Conservation (phyloP, 2,888 invertebrate species). For the Eristalinus aeneus region DNA sequence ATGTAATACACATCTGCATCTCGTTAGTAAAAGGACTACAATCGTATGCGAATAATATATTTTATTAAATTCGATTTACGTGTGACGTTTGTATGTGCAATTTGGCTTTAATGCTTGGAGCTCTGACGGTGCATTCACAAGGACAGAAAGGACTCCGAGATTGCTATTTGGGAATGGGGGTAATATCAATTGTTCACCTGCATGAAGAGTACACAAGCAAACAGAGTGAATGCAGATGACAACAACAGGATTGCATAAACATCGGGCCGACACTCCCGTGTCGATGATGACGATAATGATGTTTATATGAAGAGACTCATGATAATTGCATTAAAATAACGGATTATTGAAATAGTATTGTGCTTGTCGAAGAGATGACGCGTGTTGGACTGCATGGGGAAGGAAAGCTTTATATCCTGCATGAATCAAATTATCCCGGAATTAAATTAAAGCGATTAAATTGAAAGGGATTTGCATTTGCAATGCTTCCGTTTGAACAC, state of each 20-base stretch:
- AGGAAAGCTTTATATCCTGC: neutral
- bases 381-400: neutral
- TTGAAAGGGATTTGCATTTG: constrained; percentile 68
- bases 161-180: constrained; percentile 12
- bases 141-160: constrained; percentile 30
- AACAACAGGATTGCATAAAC: constrained; percentile 6
- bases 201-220: constrained; percentile 16
- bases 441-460: constrained; percentile 70
- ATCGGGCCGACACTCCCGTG: neutral
- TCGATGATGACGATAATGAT: constrained; percentile 6
- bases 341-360: constrained; percentile 62
- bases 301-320: constrained; percentile 52
- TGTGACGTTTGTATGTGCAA: constrained; percentile 8
- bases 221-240: constrained; percentile 43
- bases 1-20: constrained; percentile 61
- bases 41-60: constrained; percentile 41
- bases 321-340: constrained; percentile 69
- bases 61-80: constrained; percentile 66
- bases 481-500: constrained; percentile 55
- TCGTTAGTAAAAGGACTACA: constrained; percentile 36
- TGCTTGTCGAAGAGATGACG: neutral
- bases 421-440: constrained; percentile 55
- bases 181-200: constrained; percentile 66
- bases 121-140: constrained; percentile 44
- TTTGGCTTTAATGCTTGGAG: constrained; percentile 60